phyloP scores from a whole-genome alignment of 2,888 invertebrate species.

The Cheiracanthium punctorium region DNA sequence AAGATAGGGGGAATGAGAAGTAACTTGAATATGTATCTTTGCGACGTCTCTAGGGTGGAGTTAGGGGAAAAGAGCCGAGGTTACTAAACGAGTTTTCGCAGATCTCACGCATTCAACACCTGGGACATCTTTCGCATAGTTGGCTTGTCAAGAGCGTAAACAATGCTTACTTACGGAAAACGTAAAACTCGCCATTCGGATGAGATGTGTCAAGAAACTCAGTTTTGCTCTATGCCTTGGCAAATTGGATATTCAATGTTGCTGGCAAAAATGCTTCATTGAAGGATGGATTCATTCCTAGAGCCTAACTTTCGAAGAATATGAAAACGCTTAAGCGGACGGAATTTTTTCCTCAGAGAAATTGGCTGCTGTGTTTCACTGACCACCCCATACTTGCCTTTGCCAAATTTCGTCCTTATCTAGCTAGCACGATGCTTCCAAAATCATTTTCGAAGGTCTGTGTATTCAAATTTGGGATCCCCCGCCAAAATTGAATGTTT shows the following conservation, averaged over 20 bases:
- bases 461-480: too few relatives aligned
- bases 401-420: too few relatives aligned
- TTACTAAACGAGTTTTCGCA: conserved; percentile 65
- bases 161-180: neutral
- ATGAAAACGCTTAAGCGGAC: too few relatives aligned
- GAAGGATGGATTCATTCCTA: too few relatives aligned
- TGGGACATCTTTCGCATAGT: conserved; percentile 50
- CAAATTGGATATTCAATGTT: neutral
- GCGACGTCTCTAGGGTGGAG: conserved; percentile 57
- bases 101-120: conserved; percentile 50
- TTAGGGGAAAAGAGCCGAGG: conserved; percentile 58
- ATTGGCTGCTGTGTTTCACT: too few relatives aligned
- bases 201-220: neutral
- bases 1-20: conserved; percentile 16
- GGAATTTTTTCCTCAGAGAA: too few relatives aligned
- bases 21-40: conserved; percentile 56
- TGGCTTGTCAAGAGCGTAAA: conserved; percentile 45
- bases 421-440: too few relatives aligned
- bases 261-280: too few relatives aligned
- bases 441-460: too few relatives aligned
- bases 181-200: conserved; percentile 3
- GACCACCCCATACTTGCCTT: too few relatives aligned
- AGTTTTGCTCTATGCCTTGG: neutral
- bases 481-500: too few relatives aligned
- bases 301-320: too few relatives aligned